phyloP scores from a whole-genome alignment of 2,113 vertebrate genomes.

The Cyprinus carpio region DNA sequence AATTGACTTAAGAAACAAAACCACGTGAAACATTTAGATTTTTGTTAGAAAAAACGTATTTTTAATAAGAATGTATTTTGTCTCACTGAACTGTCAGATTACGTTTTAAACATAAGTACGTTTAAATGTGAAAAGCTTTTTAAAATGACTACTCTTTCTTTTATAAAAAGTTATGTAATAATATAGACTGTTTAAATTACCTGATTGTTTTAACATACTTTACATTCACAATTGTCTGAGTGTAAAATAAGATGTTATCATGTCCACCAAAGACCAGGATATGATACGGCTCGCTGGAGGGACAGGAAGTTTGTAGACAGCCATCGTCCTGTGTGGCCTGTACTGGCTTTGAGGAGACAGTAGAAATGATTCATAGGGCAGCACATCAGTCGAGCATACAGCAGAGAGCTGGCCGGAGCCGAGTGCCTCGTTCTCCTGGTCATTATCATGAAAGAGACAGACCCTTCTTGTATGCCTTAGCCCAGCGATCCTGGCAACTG shows the following conservation, averaged over 20 bases:
- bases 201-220: neutral
- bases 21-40: neutral
- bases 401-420: neutral
- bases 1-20: neutral
- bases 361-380: constrained; percentile 21
- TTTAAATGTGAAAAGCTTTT: neutral
- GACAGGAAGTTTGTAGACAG: neutral
- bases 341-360: neutral
- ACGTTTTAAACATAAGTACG: neutral
- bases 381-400: constrained; percentile 25
- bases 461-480: constrained; percentile 13
- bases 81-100: neutral
- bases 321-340: neutral
- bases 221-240: neutral
- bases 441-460: constrained; percentile 53
- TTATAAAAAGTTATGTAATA: neutral
- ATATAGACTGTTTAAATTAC: neutral
- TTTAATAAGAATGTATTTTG: neutral
- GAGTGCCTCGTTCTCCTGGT: constrained; percentile 28
- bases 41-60: neutral
- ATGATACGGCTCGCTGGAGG: neutral
- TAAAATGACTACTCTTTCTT: neutral
- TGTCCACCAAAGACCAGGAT: neutral
- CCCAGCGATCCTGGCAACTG: constrained; percentile 19
- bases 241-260: neutral